Evolutionary conservation across 2,888 invertebrate genomes (phyloP).

Genomic region (Meloe dianella): DNA sequence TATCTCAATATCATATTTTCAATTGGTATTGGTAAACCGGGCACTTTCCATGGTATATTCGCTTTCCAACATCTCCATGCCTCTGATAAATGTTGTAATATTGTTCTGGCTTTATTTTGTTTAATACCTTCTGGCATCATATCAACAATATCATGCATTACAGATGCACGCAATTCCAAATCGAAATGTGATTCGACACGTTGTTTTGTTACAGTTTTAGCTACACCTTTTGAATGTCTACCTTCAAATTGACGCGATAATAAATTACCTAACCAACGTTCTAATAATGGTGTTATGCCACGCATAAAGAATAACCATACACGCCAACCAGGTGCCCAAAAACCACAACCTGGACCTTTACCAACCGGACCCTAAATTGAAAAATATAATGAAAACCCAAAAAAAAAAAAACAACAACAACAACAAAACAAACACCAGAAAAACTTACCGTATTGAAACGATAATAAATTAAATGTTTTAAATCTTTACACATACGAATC

Average conservation of each 20-base stretch:
- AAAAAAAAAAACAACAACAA: too few relatives aligned
- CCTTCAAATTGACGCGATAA: slow-evolving; percentile 99
- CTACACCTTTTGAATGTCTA: slow-evolving; percentile 98
- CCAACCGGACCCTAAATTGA: slow-evolving; percentile 97
- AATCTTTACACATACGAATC: slow-evolving; percentile 99
- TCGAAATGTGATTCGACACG: slow-evolving; percentile 99
- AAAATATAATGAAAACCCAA: too few relatives aligned
- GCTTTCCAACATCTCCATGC: slow-evolving; percentile 99
- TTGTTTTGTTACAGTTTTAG: slow-evolving; percentile 99
- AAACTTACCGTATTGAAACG: slow-evolving; percentile 99
- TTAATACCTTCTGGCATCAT: slow-evolving; percentile 99
- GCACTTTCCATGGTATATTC: slow-evolving; percentile 99
- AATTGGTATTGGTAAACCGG: slow-evolving; percentile 97
- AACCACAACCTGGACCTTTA: slow-evolving; percentile 97
- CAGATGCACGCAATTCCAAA: slow-evolving; percentile 95
- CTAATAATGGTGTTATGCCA: slow-evolving; percentile 96
- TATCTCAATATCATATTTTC: slow-evolving; percentile 99
- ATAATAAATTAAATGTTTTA: slow-evolving; percentile 99
- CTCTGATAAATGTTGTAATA: slow-evolving; percentile 97
- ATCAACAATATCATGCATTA: slow-evolving; percentile 98
- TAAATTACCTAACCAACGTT: slow-evolving; percentile 99
- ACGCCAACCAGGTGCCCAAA: slow-evolving; percentile 99
- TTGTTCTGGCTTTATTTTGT: slow-evolving; percentile 98
- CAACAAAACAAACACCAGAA: too few relatives aligned
- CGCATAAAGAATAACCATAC: slow-evolving; percentile 99